phyloP scores from a whole-genome alignment of 2,888 invertebrate genomes.

The Drosophila longiperda region DNA sequence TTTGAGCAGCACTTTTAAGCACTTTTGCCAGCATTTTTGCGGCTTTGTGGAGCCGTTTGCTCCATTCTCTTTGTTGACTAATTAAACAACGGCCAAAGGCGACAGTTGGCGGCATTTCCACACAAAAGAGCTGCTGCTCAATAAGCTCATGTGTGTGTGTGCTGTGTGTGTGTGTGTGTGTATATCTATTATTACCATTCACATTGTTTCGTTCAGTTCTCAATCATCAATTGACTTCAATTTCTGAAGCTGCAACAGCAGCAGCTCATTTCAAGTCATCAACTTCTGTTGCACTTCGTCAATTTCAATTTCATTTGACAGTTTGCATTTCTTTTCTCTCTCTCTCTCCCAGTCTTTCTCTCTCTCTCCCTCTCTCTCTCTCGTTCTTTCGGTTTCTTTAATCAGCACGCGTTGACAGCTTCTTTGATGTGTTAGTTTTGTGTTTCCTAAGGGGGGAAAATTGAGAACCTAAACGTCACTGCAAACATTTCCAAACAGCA shows the following conservation, averaged over 20 bases:
- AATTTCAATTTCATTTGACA: conserved; percentile 58
- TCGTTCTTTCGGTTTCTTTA: conserved; percentile 17
- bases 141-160: neutral
- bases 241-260: conserved; percentile 45
- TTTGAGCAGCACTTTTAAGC: too few species aligned
- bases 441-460: neutral
- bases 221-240: conserved; percentile 78
- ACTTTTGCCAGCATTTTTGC: conserved; percentile 29
- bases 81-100: conserved; percentile 53
- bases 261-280: conserved; percentile 59
- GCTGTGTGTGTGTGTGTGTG: conserved; percentile 14
- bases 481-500: conserved; percentile 15
- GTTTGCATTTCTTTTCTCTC: conserved; percentile 1
- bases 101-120: conserved; percentile 53
- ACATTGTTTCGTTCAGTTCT: conserved; percentile 54
- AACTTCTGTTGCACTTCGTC: conserved; percentile 59
- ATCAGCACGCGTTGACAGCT: conserved; percentile 51
- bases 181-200: conserved; percentile 58
- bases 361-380: neutral
- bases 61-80: conserved; percentile 40
- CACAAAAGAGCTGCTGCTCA: conserved; percentile 12
- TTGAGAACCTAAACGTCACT: conserved; percentile 1
- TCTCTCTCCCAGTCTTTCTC: neutral
- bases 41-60: conserved; percentile 4
- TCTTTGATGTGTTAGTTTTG: conserved; percentile 11